phyloP scores from a whole-genome alignment of 2,113 vertebrate species.

The Notarius quadriscutis region DNA sequence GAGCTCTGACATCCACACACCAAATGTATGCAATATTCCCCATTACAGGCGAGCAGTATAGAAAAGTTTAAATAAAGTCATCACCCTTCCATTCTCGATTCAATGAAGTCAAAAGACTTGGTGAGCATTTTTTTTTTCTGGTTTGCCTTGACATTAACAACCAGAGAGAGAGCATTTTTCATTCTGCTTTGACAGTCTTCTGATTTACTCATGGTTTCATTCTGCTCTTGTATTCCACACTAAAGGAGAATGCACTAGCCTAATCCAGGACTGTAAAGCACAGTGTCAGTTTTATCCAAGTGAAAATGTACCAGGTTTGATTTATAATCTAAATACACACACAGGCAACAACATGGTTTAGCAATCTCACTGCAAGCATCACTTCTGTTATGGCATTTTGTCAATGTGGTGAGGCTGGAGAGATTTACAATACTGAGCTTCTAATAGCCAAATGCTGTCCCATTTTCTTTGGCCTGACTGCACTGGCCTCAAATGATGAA shows the following conservation, averaged over 20 bases:
- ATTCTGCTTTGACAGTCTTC: background rate
- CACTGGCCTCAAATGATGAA: conserved; percentile 72
- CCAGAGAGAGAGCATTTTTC: background rate
- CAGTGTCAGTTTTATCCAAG: conserved; percentile 39
- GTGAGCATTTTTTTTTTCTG: background rate
- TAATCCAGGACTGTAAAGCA: conserved; percentile 7
- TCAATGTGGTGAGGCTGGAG: conserved; percentile 51
- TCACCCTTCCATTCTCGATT: background rate
- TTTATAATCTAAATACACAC: conserved; percentile 59
- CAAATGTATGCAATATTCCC: background rate
- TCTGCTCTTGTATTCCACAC: conserved; percentile 22
- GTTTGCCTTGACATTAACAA: conserved; percentile 10
- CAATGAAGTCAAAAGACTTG: background rate
- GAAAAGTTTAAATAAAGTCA: conserved; percentile 3
- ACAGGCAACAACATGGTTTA: conserved; percentile 61
- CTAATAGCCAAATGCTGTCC: conserved; percentile 65
- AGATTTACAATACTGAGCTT: conserved; percentile 57
- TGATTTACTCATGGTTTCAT: conserved; percentile 14
- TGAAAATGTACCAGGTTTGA: conserved; percentile 55
- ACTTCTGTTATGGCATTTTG: conserved; percentile 61
- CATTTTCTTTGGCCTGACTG: conserved; percentile 65
- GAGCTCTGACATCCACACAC: background rate
- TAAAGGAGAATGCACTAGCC: conserved; percentile 20
- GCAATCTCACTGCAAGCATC: conserved; percentile 63
- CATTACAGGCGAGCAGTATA: background rate